Evolutionary conservation across 2,888 invertebrate species (phyloP).

Genomic region (Acleris laterana): DNA sequence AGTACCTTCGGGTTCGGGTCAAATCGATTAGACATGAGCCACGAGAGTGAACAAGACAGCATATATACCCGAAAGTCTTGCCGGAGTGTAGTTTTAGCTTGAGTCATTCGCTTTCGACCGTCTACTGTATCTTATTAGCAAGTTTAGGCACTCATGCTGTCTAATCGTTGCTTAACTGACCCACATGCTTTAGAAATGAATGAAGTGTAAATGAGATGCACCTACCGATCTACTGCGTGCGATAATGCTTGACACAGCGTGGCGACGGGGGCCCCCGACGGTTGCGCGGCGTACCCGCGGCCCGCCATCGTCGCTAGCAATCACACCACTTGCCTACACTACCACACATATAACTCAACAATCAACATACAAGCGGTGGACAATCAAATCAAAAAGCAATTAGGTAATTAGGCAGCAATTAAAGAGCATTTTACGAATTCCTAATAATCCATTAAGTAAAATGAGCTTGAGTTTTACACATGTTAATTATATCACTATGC

Average conservation of each 20-base stretch:
- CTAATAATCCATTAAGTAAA: too few relatives aligned
- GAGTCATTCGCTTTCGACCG: too few relatives aligned
- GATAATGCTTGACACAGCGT: constrained; percentile 12
- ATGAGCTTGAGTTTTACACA: too few relatives aligned
- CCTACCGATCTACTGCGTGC: constrained; percentile 29
- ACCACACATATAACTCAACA: not conserved
- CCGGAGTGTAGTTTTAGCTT: too few relatives aligned
- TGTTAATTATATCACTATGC: constrained; percentile 7
- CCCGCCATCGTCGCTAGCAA: not conserved
- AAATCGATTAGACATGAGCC: too few relatives aligned
- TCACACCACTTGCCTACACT: constrained; percentile 5
- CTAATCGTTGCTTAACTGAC: too few relatives aligned
- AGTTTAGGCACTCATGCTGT: too few relatives aligned
- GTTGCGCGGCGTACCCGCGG: not conserved
- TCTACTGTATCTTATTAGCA: too few relatives aligned
- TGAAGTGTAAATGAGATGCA: not conserved
- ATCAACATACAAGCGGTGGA: not conserved
- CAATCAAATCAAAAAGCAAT: not conserved
- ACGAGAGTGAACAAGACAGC: too few relatives aligned
- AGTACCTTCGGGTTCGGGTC: too few relatives aligned
- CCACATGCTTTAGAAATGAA: not conserved
- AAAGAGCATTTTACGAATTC: too few relatives aligned
- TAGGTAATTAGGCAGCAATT: not conserved
- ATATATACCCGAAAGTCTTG: too few relatives aligned
- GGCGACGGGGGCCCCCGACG: constrained; percentile 6